phyloP scores from a whole-genome alignment of 2,113 vertebrate species.

The Mus musculus region DNA sequence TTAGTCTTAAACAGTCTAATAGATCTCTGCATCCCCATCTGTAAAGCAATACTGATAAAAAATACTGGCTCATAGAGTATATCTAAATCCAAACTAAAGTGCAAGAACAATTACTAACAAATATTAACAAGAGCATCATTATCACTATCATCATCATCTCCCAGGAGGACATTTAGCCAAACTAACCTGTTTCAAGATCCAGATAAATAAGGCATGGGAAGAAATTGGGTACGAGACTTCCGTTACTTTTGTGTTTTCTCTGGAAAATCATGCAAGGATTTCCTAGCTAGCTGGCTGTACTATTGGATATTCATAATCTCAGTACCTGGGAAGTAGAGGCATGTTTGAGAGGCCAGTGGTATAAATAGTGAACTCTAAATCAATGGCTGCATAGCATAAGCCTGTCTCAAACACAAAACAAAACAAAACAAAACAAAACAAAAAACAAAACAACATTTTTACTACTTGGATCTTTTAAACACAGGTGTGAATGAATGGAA shows the following conservation, averaged over 20 bases:
- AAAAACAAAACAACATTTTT: no score
- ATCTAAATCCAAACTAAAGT: background rate
- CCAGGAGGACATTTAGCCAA: background rate
- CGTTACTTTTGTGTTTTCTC: background rate
- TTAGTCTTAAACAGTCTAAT: background rate
- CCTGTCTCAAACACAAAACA: background rate
- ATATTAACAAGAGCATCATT: background rate
- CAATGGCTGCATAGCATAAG: background rate
- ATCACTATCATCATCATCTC: background rate
- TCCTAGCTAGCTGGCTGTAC: background rate
- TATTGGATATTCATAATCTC: background rate
- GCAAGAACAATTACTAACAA: background rate
- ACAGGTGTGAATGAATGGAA: background rate
- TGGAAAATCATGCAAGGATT: background rate
- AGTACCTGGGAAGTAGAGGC: background rate
- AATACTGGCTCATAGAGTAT: background rate
- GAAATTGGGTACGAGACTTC: background rate
- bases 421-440: background rate
- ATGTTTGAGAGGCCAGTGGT: background rate
- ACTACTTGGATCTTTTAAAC: background rate
- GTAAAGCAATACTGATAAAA: background rate
- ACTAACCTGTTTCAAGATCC: background rate
- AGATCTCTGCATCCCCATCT: background rate
- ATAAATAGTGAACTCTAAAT: background rate
- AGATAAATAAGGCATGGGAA: background rate